Conservation (phyloP, 2,113 vertebrate genomes). For the Pao palembangensis region DNA sequence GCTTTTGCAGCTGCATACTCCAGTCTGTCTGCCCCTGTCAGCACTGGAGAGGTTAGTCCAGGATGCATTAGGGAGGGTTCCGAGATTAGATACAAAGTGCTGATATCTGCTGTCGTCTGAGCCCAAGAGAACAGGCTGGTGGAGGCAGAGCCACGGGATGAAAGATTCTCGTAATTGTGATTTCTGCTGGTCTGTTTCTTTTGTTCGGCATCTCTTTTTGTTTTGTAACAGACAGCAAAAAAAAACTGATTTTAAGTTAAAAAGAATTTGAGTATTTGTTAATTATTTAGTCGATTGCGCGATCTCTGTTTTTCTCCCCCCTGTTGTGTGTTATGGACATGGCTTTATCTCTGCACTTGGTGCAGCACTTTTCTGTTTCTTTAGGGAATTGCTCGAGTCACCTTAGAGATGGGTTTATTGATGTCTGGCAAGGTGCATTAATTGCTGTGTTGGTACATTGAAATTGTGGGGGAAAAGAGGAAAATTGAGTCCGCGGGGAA, state of each 20-base stretch:
- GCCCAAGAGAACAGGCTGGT: constrained; percentile 42
- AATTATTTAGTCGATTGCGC: too few species aligned
- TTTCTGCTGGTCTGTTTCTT: constrained; percentile 40
- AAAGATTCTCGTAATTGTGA: constrained; percentile 45
- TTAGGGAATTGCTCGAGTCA: constrained; percentile 38
- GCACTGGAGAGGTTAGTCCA: constrained; percentile 49
- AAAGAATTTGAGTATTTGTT: too few species aligned
- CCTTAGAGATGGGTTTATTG: constrained; percentile 47
- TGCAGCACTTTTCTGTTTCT: constrained; percentile 10
- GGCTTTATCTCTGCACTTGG: neutral
- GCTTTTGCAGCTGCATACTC: constrained; percentile 37
- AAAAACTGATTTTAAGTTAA: neutral
- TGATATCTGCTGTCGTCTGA: constrained; percentile 49
- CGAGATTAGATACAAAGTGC: constrained; percentile 64
- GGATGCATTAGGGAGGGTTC: constrained; percentile 53
- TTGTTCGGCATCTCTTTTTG: constrained; percentile 24
- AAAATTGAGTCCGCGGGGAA: constrained; percentile 22
- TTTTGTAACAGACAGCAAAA: constrained; percentile 9
- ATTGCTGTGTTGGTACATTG: constrained; percentile 30
- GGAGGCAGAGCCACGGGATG: constrained; percentile 48
- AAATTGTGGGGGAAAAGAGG: constrained; percentile 8
- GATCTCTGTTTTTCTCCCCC: neutral
- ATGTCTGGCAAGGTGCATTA: constrained; percentile 33
- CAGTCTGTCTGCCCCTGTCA: constrained; percentile 41
- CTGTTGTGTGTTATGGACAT: constrained; percentile 8